Evolutionary conservation across 2,888 invertebrate species (phyloP).

Genomic region (Temnothorax rugatulus): DNA sequence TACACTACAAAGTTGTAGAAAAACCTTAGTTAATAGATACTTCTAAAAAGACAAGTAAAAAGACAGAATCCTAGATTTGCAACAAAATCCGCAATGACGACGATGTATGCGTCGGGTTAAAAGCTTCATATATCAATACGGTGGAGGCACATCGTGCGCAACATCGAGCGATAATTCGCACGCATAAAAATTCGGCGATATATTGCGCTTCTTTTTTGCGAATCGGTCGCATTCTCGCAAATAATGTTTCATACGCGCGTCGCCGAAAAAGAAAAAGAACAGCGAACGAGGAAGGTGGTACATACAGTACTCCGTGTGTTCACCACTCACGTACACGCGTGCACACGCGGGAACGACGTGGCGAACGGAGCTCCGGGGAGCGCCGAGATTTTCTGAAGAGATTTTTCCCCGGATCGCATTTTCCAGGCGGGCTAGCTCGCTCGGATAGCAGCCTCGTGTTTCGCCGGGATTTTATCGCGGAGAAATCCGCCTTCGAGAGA

Average conservation of each 20-base stretch:
- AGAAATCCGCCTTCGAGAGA: conserved; percentile 63
- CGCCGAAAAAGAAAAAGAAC: neutral
- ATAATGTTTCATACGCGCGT: conserved; percentile 21
- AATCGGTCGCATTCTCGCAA: conserved; percentile 39
- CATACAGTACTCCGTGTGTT: neutral
- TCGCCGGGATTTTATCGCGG: conserved; percentile 67
- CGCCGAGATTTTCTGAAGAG: conserved; percentile 66
- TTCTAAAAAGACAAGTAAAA: too few relatives aligned
- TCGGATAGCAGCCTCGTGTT: conserved; percentile 63
- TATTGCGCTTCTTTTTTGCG: neutral
- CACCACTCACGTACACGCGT: conserved; percentile 32
- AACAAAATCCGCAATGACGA: neutral
- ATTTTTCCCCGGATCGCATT: conserved; percentile 71
- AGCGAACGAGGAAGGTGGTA: neutral
- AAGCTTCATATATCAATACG: neutral
- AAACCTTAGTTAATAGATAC: neutral
- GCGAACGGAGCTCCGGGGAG: conserved; percentile 30
- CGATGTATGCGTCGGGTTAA: neutral
- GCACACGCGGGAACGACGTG: conserved; percentile 3
- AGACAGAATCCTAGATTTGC: neutral
- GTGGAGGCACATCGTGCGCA: neutral
- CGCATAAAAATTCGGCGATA: neutral
- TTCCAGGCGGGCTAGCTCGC: conserved; percentile 64
- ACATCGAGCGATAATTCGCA: neutral
- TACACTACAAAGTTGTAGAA: neutral